These are phyloP conservation scores for Brienomyrus brachyistius DNA, from an alignment of 2,113 vertebrate genomes.

Conservation along the genomic window DNA sequence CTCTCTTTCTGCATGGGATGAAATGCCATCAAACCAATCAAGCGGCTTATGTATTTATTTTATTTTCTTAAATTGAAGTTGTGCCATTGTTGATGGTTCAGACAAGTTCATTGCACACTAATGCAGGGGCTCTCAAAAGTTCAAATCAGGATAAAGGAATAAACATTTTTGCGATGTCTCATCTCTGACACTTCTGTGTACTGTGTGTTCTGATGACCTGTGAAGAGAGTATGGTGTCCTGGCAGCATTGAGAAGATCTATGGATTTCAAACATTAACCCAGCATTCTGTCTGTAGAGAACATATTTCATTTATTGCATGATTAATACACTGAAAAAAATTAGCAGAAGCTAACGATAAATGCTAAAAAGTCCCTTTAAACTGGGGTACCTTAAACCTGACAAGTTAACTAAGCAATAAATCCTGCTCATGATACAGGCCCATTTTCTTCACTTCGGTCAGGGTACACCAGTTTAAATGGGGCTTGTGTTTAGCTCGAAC, in stretches of 20 bases:
- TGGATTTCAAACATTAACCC: neutral
- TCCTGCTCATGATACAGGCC: neutral
- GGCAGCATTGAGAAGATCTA: neutral
- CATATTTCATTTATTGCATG: neutral
- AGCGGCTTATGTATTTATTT: conserved; percentile 1
- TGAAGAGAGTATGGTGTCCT: neutral
- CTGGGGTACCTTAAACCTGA: neutral
- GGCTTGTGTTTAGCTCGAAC: neutral
- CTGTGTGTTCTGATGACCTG: neutral
- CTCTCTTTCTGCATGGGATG: neutral
- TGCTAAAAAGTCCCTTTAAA: neutral
- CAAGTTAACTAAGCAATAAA: neutral
- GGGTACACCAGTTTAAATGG: neutral
- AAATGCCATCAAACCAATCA: neutral
- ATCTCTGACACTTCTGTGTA: neutral
- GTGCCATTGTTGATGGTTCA: neutral
- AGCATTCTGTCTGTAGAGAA: neutral
- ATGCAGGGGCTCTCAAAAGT: neutral
- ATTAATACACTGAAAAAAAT: neutral
- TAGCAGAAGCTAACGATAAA: neutral
- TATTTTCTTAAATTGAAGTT: conserved; percentile 13
- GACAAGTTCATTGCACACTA: neutral
- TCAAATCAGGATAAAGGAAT: neutral
- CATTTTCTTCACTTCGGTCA: neutral
- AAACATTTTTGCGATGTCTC: neutral